Conservation (phyloP, 2,797 vertebrate species). For the Rhyacichthys aspro region DNA sequence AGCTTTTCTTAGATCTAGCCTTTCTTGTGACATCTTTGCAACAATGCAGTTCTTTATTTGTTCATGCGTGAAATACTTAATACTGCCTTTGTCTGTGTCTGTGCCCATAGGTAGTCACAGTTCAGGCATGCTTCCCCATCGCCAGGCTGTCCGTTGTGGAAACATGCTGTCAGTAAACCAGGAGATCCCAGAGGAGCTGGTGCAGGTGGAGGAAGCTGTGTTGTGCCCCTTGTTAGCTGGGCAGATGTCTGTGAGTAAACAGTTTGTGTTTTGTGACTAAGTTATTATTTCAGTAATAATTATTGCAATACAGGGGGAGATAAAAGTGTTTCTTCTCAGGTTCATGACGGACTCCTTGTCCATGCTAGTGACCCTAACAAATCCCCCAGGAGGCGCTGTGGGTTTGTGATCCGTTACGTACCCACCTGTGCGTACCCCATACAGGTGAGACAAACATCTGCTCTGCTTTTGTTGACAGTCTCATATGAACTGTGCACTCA, state of each 20-base stretch:
- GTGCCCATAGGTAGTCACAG: constrained; percentile 73
- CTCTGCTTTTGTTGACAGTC: neutral
- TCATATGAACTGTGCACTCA: neutral
- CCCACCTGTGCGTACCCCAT: constrained; percentile 78
- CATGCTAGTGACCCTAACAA: constrained; percentile 83
- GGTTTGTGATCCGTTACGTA: constrained; percentile 83
- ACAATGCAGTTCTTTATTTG: neutral
- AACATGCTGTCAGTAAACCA: constrained; percentile 86
- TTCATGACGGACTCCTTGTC: constrained; percentile 83
- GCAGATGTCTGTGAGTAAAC: constrained; percentile 85
- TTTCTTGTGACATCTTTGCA: neutral
- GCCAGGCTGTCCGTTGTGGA: constrained; percentile 56
- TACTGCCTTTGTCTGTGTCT: neutral
- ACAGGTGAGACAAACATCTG: constrained; percentile 63
- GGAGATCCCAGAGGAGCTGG: constrained; percentile 81
- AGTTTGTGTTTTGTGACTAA: neutral
- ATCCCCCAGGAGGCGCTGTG: constrained; percentile 81
- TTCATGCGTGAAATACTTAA: neutral
- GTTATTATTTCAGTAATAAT: neutral
- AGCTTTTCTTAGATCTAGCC: neutral
- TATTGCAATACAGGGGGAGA: neutral
- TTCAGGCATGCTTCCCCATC: constrained; percentile 77
- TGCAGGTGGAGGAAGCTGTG: constrained; percentile 68
- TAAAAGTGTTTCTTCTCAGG: constrained; percentile 48
- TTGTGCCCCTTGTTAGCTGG: constrained; percentile 80